Conservation (phyloP, 2,888 invertebrate genomes). For the Hipparchia semele region DNA sequence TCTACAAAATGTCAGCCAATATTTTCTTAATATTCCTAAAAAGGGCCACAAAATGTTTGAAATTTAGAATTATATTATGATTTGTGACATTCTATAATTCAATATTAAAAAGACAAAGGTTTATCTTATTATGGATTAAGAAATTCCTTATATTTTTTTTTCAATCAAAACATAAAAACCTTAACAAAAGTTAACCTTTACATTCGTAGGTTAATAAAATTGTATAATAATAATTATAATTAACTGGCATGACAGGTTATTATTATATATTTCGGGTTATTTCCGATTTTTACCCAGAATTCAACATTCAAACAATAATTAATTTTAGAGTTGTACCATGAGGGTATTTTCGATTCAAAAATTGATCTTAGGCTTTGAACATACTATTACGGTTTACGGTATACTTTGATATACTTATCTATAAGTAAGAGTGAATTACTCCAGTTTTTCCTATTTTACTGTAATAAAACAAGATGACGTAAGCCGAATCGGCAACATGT, state of each 20-base stretch:
- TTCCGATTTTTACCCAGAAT: no score
- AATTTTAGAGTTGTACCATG: no score
- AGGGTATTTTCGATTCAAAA: no score
- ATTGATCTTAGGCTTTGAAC: no score
- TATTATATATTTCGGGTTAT: not conserved
- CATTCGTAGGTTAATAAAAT: not conserved
- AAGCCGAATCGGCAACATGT: slow-evolving; percentile 69
- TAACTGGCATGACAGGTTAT: not conserved
- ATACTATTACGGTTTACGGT: no score
- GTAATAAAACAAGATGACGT: slow-evolving; percentile 70
- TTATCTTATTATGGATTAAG: not conserved
- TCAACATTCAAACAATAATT: no score
- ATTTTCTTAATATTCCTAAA: slow-evolving; percentile 15
- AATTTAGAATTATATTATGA: not conserved
- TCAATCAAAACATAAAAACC: no score
- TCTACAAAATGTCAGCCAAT: not conserved
- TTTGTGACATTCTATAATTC: not conserved
- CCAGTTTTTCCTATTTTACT: slow-evolving; percentile 49
- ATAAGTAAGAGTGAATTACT: slow-evolving; percentile 37
- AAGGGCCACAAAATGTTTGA: not conserved
- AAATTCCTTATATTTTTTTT: not conserved
- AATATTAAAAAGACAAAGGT: slow-evolving; percentile 6
- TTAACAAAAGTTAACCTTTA: no score
- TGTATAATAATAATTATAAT: not conserved
- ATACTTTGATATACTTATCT: no score